A percentile compares a stretch with the other conserved stretches of the same genome.
Conservation (phyloP, 2,888 invertebrate species). For the Notocelia uddmanniana region DNA sequence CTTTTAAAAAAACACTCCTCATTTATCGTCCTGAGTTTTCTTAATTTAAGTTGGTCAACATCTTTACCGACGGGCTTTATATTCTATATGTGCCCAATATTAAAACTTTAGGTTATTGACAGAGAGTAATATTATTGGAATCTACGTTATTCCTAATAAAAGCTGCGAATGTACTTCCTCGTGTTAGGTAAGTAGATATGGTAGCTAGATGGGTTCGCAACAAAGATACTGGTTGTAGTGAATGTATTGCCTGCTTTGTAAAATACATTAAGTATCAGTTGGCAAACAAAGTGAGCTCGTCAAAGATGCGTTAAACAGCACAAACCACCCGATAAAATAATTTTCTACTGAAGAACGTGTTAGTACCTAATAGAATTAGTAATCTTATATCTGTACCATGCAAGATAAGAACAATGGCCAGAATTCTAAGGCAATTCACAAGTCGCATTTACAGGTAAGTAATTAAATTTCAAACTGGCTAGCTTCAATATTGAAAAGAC, state of each 20-base stretch:
- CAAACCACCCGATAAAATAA: slow-evolving; percentile 8
- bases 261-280: not conserved
- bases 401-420: slow-evolving; percentile 31
- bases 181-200: not conserved
- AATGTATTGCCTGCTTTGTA: not conserved
- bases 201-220: not conserved
- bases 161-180: not conserved
- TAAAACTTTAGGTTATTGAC: slow-evolving; percentile 34
- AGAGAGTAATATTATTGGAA: slow-evolving; percentile 28
- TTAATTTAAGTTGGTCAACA: slow-evolving; percentile 45
- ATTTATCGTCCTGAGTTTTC: slow-evolving; percentile 2
- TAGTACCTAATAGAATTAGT: slow-evolving; percentile 23
- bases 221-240: not conserved
- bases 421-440: slow-evolving; percentile 41
- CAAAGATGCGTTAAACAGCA: slow-evolving; percentile 11
- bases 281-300: not conserved
- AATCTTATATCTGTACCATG: slow-evolving; percentile 35
- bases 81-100: slow-evolving; percentile 37
- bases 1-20: too few species aligned
- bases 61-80: slow-evolving; percentile 31
- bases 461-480: slow-evolving; percentile 17
- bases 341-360: slow-evolving; percentile 37
- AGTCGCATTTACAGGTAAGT: slow-evolving; percentile 18
- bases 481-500: slow-evolving; percentile 3
- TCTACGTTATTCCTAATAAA: slow-evolving; percentile 35